Base-by-base conservation (phyloP, 2,888 invertebrate genomes). In the Cecidostiba fungosa region DNA sequence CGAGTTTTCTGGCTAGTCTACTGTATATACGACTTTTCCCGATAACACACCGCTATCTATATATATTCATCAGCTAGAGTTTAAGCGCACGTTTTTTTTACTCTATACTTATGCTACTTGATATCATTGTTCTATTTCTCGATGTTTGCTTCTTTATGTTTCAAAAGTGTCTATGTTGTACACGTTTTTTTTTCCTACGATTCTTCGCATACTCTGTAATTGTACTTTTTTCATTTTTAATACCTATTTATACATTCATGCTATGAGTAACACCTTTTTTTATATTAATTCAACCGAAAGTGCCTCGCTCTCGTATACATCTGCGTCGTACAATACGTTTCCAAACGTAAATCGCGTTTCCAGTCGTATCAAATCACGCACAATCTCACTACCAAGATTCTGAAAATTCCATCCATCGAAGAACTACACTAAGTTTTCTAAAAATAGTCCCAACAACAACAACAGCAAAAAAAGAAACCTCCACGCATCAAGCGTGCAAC, bases 1-100 rank as follows among this genome's bases (percentile, higher is more conserved):
- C 91, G 92, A 92, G 92, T 90, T 90, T 88, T 81, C 86, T 90
- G 89, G 88, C 88, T 84, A 87, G 86, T 89, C 90, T 88, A 87
- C 89, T 81, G 26, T 77, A 54, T 77, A 54, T 72, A 23, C 80
- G 78, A 82, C 84, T 85, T 85, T 83, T 70, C 79, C 82, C 78
- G 43, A 77, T 77, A 47, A 66, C 5, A 76, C 73, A 36, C 73
- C 6, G 19, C 12, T 23, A 5, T n/a, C 1, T 32, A 14, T 23
- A 12, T 32, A 54, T 54, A 26, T 70, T 3, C 16, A 50, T 69
- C 47, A 32, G 19, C 29, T 66, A 66, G 32, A 36, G 8, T 69
- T 43, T 69, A 80, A 80, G 72, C 47, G 43, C 72, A 72, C 39
- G n/a, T 54, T 80, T 50, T 70, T 32, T 84, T 54, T 72, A 12